Base-by-base conservation (phyloP, 2,113 vertebrate genomes). In the Ageneiosus marmoratus region DNA sequence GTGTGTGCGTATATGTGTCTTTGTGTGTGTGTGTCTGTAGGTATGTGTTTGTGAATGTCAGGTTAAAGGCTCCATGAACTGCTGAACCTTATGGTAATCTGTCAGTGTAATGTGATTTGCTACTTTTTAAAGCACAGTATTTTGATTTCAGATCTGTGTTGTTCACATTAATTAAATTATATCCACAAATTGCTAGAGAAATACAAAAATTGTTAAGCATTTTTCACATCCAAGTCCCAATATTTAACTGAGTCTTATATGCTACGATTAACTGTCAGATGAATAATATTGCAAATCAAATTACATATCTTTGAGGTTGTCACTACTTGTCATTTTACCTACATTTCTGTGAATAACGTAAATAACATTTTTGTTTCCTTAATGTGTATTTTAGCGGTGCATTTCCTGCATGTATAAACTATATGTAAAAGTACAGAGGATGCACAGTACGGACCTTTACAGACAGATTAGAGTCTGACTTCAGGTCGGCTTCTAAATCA, bases 71-170 rank as follows among this genome's bases (percentile, higher is more conserved):
- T 41, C 15, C 73, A 77, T 69, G 62, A 83, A 67, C 74, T 83
- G 50, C 60, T 83, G 73, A 69, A 67, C 82, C 46, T 51, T 55
- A 53, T 34, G 77, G 46, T 75, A 75, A 51, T 75, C 18, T 32
- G n/a, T 50, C 70, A 8, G 44, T 27, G 22, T n/a, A 51, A 3
- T 51, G 27, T 18, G 2, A 18, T 73, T 67, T 67, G 18, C 9
- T 69, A 10, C 16, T 16, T 34, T 63, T 65, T 34, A 29, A 29
- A 62, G 27, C 0, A 15, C 32, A 27, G 32, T 5, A 32, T 63
- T 63, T 29, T 37, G 32, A 34, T 37, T 65, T 65, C 8, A 65
- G 16, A 32, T 32, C 5, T 62, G 27, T 46, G 37, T 27, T 27
- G 4, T 27, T 48, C 44, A 46, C 16, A 65, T 65, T 27, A 0